A percentile compares a stretch with the other conserved stretches of the same genome.
phyloP scores from a whole-genome alignment of 1,140 invertebrate species.

The Macrobrachium rosenbergii region DNA sequence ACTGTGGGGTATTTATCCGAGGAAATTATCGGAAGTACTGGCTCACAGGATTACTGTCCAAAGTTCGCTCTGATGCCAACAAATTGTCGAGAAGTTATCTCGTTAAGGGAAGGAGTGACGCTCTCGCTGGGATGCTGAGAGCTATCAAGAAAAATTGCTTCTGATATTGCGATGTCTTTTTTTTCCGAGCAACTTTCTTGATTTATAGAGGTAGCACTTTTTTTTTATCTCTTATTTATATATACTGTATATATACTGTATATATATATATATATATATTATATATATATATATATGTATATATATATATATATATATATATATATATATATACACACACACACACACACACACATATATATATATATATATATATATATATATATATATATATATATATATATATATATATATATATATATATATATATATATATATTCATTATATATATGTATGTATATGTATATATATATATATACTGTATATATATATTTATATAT shows the following conservation, averaged over 20 bases:
- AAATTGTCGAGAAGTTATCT: too few species aligned
- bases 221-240: background rate
- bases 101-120: too few species aligned
- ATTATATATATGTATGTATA: conserved; percentile 15
- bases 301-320: conserved; percentile 13
- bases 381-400: conserved; percentile 11
- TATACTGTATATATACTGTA: conserved; percentile 3
- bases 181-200: too few species aligned
- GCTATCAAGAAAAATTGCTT: too few species aligned
- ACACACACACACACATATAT: background rate
- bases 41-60: too few species aligned
- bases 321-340: conserved; percentile 9
- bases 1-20: too few species aligned
- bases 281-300: background rate
- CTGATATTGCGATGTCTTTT: too few species aligned
- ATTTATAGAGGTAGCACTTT: too few species aligned
- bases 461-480: conserved; percentile 2
- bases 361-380: conserved; percentile 22
- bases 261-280: conserved; percentile 13
- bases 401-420: conserved; percentile 16
- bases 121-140: too few species aligned
- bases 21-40: too few species aligned
- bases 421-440: too few species aligned
- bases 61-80: too few species aligned
- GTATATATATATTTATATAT: conserved; percentile 3